phyloP scores from a whole-genome alignment of 2,797 vertebrate genomes.

The Antrozous pallidus region DNA sequence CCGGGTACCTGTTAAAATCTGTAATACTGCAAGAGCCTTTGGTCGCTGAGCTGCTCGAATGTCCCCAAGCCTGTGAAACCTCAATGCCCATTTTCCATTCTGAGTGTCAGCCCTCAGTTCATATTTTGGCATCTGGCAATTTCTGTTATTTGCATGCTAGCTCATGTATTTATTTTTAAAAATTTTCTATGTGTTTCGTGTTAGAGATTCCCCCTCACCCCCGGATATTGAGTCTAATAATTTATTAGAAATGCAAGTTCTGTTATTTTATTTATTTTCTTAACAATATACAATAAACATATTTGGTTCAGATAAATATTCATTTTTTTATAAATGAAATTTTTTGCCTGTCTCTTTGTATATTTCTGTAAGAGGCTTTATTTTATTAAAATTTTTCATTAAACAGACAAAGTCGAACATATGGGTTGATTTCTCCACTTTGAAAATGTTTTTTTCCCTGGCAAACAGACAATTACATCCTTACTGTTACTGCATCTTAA shows the following conservation, averaged over 20 bases:
- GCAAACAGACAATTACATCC: not conserved
- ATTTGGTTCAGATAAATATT: slow-evolving; percentile 37
- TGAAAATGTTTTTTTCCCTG: slow-evolving; percentile 5
- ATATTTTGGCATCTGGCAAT: not conserved
- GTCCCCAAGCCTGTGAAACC: not conserved
- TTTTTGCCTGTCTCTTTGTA: slow-evolving; percentile 22
- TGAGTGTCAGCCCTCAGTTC: not conserved
- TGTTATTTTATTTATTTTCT: slow-evolving; percentile 37
- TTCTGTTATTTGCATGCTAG: not conserved
- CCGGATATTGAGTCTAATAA: not conserved
- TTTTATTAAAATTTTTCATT: slow-evolving; percentile 24
- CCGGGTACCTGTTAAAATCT: not conserved
- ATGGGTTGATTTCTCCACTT: slow-evolving; percentile 28
- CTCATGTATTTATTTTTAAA: not conserved
- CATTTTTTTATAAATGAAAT: slow-evolving; percentile 48
- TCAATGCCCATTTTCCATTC: not conserved
- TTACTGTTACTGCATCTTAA: slow-evolving; percentile 5
- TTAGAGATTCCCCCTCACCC: not conserved
- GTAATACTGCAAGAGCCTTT: not conserved
- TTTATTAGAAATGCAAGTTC: slow-evolving; percentile 18
- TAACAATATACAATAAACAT: slow-evolving; percentile 25
- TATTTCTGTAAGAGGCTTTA: slow-evolving; percentile 17
- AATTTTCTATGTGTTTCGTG: not conserved
- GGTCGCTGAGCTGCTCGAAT: not conserved
- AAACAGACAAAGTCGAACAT: slow-evolving; percentile 13